Conservation (phyloP, 2,888 invertebrate genomes). For the Mimas tiliae region DNA sequence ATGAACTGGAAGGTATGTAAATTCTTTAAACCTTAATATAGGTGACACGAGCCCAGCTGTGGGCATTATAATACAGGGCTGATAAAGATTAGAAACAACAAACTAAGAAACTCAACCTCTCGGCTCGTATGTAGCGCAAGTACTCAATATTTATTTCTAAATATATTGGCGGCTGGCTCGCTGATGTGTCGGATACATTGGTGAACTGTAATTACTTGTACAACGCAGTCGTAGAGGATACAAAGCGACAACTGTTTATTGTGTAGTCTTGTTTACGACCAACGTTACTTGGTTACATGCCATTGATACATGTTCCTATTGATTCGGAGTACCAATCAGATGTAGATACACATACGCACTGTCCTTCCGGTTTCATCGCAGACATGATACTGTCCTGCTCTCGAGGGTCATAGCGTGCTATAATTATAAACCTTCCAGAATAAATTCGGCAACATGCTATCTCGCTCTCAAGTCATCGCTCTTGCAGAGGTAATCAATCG, state of each 20-base stretch:
- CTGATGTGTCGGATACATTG: slow-evolving; percentile 34
- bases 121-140: slow-evolving; percentile 36
- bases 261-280: neutral
- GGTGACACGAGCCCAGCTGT: too few relatives aligned
- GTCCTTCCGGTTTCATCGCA: too few relatives aligned
- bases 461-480: too few relatives aligned
- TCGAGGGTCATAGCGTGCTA: too few relatives aligned
- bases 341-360: too few relatives aligned
- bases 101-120: neutral
- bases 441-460: too few relatives aligned
- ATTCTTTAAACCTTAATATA: too few relatives aligned
- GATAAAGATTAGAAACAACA: neutral
- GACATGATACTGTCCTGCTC: too few relatives aligned
- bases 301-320: neutral
- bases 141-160: slow-evolving; percentile 58
- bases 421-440: too few relatives aligned
- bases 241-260: slow-evolving; percentile 16
- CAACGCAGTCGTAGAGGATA: slow-evolving; percentile 32
- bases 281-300: neutral
- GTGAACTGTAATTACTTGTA: slow-evolving; percentile 47
- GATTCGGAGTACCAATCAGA: neutral
- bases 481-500: too few relatives aligned
- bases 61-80: too few relatives aligned
- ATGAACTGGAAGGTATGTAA: too few relatives aligned
- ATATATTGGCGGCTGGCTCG: slow-evolving; percentile 49